These are phyloP conservation scores for Bombus breviceps DNA, from an alignment of 1,140 invertebrate genomes.

Conservation along the genomic window DNA sequence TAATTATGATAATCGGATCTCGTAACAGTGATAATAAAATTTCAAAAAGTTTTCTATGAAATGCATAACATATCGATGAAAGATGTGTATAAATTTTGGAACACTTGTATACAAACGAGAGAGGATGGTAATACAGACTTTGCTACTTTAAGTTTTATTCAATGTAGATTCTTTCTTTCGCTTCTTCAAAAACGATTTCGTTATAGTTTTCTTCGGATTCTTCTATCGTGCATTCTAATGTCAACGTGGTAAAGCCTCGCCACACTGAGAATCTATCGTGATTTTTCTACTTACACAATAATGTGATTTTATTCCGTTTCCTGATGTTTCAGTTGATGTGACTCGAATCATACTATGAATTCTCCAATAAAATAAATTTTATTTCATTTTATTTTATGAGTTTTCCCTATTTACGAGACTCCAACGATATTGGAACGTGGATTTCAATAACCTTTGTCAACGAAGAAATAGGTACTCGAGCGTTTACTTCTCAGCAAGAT, in stretches of 20 bases:
- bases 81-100: no score
- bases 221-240: not conserved
- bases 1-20: no score
- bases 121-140: no score
- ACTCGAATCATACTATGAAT: not conserved
- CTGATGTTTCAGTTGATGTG: not conserved
- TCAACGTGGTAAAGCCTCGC: not conserved
- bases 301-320: not conserved
- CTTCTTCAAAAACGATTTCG: not conserved
- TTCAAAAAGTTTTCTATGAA: no score
- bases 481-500: not conserved
- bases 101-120: no score
- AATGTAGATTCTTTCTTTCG: no score
- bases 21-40: no score
- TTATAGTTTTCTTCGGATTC: not conserved
- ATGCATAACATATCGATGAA: no score
- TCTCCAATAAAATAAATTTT: not conserved
- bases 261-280: not conserved
- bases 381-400: not conserved
- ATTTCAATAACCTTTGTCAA: slow-evolving; percentile 1
- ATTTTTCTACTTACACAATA: not conserved
- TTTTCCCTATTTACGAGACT: not conserved
- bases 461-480: not conserved
- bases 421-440: not conserved
- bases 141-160: not conserved